Base-by-base conservation (phyloP, 1,140 invertebrate species). In the Cecropterus lyciades region DNA sequence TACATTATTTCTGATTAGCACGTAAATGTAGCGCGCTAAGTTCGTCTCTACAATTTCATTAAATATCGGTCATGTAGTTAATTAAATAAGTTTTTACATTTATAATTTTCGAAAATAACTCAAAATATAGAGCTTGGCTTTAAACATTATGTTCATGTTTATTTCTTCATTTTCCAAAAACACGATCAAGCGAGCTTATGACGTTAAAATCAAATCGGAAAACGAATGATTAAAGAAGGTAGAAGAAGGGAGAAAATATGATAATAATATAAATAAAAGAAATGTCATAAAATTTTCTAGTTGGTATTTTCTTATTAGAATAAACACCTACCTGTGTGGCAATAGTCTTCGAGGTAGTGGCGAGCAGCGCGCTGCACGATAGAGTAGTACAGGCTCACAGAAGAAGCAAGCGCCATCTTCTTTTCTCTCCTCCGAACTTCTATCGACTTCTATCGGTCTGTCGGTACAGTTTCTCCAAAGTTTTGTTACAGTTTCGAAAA, bases 381-480 rank as follows among this genome's bases (percentile, higher is more conserved):
- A 13, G 91, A 92, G 80, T 93, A 93, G 79, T 93, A 93, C 49
- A 93, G 76, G 80, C 92, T 93, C 71, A 93, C 92, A 73, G 92
- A 93, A 72, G 92, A 93, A 65, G 91, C 91, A 37, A 92, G 84
- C 79, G 91, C 91, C 92, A 92, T 93, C 70, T 84, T 91, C 81
- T 82, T 73, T 78, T 72, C 65, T 84, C 74, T 84, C 76, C 78
- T 84, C 40, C 76, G 16, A 67, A 55, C 51, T 71, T 74, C 56
- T 67, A 15, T 70, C 63, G 67, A 67, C 68, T 75, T 73, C 69
- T 77, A 65, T 80, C 79, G 75, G 77, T 86, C 76, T 76, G 81
- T 81, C 70, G 70, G 69, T 80, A 79, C 75, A 79, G 76, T 87
- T 81, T 75, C 71, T 80, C 67, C 65, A 71, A 67, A 68, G 67